These are phyloP conservation scores for Coptodon rendalli DNA, from an alignment of 2,113 vertebrate species.

Conservation along the genomic window DNA sequence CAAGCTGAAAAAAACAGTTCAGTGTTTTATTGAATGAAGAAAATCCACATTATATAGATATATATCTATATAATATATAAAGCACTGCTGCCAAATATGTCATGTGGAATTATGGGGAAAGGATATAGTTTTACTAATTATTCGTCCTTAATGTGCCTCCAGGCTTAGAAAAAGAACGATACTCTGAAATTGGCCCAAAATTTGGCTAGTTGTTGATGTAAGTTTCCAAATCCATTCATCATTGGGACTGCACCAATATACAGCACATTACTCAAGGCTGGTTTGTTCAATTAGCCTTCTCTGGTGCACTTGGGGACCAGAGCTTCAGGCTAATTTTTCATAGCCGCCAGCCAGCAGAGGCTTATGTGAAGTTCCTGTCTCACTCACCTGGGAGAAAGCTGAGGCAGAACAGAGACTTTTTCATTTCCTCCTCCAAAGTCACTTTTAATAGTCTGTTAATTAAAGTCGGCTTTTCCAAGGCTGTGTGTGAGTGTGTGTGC, in stretches of 20 bases:
- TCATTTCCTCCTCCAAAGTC: constrained; percentile 60
- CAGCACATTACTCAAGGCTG: constrained; percentile 61
- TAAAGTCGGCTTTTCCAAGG: constrained; percentile 47
- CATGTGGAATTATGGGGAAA: neutral
- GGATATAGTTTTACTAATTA: constrained; percentile 7
- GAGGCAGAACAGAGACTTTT: constrained; percentile 18
- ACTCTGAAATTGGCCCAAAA: constrained; percentile 38
- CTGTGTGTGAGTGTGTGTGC: neutral
- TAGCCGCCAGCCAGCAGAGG: constrained; percentile 34
- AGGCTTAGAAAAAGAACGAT: constrained; percentile 31
- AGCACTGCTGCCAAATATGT: neutral
- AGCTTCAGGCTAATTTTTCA: constrained; percentile 61
- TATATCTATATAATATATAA: neutral
- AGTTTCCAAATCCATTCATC: constrained; percentile 64
- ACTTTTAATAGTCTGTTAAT: constrained; percentile 68
- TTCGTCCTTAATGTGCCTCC: constrained; percentile 4
- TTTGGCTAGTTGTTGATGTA: constrained; percentile 61
- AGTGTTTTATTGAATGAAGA: neutral
- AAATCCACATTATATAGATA: neutral
- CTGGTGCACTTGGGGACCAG: constrained; percentile 39
- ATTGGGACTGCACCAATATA: constrained; percentile 48
- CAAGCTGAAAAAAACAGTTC: neutral
- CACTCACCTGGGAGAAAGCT: constrained; percentile 51
- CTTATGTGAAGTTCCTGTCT: constrained; percentile 53
- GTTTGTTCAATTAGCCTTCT: constrained; percentile 64